phyloP scores from a whole-genome alignment of 2,797 vertebrate genomes.

The Chaetophractus vellerosus region DNA sequence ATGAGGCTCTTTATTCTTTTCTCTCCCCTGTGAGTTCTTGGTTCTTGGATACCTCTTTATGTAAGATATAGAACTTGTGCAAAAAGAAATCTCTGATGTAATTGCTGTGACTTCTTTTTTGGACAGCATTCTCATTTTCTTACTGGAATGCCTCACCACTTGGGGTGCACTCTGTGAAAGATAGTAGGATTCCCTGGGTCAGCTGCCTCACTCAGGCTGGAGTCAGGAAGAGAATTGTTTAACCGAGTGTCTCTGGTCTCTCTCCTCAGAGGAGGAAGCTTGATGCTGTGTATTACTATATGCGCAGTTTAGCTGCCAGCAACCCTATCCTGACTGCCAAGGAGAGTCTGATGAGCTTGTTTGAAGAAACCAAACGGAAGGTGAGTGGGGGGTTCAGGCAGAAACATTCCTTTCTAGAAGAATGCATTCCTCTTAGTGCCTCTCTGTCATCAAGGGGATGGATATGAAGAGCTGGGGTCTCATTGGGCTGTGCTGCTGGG shows the following conservation, averaged over 20 bases:
- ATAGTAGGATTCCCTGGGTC: slow-evolving; percentile 39
- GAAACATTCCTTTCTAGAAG: slow-evolving; percentile 46
- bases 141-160: slow-evolving; percentile 27
- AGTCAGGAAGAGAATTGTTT: slow-evolving; percentile 30
- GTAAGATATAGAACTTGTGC: background rate
- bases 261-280: slow-evolving; percentile 96
- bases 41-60: background rate
- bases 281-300: slow-evolving; percentile 99
- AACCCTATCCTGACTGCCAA: slow-evolving; percentile 99
- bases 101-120: background rate
- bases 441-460: slow-evolving; percentile 18
- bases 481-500: background rate
- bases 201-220: slow-evolving; percentile 14
- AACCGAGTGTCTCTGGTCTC: slow-evolving; percentile 70
- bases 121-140: slow-evolving; percentile 42
- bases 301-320: slow-evolving; percentile 99
- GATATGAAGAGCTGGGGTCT: background rate
- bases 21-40: background rate
- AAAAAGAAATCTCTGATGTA: background rate
- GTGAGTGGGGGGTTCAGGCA: slow-evolving; percentile 88
- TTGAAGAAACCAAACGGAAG: slow-evolving; percentile 99
- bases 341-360: slow-evolving; percentile 99
- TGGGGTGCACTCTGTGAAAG: background rate
- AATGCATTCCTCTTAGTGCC: background rate
- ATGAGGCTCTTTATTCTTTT: slow-evolving; percentile 9